These are phyloP conservation scores for Drosophila mulleri DNA, from an alignment of 2,888 invertebrate species.

Conservation along the genomic window DNA sequence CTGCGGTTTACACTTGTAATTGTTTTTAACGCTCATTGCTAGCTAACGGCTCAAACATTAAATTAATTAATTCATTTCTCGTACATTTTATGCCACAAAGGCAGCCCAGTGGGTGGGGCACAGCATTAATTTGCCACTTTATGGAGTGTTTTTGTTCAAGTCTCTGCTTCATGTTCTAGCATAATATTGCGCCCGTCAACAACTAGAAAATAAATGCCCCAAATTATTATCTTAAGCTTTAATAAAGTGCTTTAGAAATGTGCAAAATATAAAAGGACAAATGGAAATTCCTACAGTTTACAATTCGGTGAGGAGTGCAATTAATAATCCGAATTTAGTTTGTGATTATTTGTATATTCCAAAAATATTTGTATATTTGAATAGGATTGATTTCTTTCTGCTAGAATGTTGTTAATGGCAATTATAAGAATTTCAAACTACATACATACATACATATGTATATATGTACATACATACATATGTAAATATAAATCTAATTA, in stretches of 20 bases:
- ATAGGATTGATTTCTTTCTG: not conserved
- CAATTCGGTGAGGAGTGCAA: not conserved
- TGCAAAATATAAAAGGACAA: not conserved
- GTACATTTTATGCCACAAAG: slow-evolving; percentile 46
- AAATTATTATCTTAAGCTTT: slow-evolving; percentile 29
- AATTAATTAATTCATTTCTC: slow-evolving; percentile 71
- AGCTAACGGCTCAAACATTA: slow-evolving; percentile 48
- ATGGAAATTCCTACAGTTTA: not conserved
- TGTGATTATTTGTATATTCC: too few relatives aligned
- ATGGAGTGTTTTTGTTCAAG: slow-evolving; percentile 32
- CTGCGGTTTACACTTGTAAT: slow-evolving; percentile 56
- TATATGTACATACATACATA: too few relatives aligned
- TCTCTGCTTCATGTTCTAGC: slow-evolving; percentile 56
- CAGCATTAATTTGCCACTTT: slow-evolving; percentile 58
- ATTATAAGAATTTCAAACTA: not conserved
- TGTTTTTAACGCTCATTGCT: slow-evolving; percentile 55
- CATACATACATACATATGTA: too few relatives aligned
- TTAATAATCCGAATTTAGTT: not conserved
- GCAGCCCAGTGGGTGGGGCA: slow-evolving; percentile 1
- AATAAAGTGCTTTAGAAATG: slow-evolving; percentile 39
- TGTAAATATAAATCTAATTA: not conserved
- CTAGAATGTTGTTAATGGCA: not conserved
- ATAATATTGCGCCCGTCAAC: slow-evolving; percentile 47
- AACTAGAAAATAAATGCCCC: slow-evolving; percentile 39
- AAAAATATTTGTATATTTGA: too few relatives aligned